phyloP scores from a whole-genome alignment of 2,113 vertebrate genomes.

The Loxodonta africana region DNA sequence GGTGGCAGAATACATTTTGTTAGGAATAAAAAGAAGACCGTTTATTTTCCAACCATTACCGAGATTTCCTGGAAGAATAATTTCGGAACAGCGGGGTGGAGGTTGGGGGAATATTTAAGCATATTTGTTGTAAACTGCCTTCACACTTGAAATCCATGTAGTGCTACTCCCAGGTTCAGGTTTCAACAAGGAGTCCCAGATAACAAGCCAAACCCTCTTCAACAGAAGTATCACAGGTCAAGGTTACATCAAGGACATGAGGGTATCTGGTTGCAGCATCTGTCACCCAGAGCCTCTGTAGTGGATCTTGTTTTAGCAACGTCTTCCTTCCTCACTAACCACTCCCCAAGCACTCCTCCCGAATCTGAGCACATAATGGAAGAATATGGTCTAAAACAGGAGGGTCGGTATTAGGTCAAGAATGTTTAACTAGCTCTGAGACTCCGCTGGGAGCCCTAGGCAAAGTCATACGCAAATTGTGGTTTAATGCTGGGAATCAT shows the following conservation, averaged over 20 bases:
- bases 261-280: not conserved
- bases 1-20: conserved; percentile 1
- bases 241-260: not conserved
- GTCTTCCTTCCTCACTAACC: not conserved
- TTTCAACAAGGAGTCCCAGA: not conserved
- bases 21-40: not conserved
- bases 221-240: not conserved
- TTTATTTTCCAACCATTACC: conserved; percentile 52
- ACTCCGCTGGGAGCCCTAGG: not conserved
- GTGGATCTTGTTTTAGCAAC: not conserved
- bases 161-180: not conserved
- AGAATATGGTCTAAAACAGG: not conserved
- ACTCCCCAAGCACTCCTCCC: not conserved
- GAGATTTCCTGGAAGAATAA: conserved; percentile 66
- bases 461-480: not conserved
- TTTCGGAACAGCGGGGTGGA: not conserved
- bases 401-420: not conserved
- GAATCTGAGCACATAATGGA: not conserved
- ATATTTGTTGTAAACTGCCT: conserved; percentile 4
- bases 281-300: accelerated
- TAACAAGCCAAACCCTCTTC: not conserved
- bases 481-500: conserved; percentile 13
- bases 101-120: not conserved
- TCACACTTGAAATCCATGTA: not conserved
- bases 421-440: not conserved